Evolutionary conservation across 2,113 vertebrate genomes (phyloP).

Genomic region (Phoenicopterus ruber): DNA sequence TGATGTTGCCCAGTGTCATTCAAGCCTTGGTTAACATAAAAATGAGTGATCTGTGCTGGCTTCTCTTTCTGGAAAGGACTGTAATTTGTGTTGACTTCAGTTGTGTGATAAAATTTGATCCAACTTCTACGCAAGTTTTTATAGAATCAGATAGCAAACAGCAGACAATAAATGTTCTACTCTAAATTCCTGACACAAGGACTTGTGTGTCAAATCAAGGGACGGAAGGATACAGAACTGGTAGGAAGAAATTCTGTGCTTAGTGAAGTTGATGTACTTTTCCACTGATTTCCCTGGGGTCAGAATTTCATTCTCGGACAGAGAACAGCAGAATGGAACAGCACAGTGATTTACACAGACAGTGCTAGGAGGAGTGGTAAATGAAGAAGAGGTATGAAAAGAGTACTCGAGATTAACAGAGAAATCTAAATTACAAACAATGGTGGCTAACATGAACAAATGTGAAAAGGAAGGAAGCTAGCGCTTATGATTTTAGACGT

Average conservation of each 20-base stretch:
- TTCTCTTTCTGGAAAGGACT: not conserved
- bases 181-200: not conserved
- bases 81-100: not conserved
- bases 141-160: not conserved
- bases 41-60: not conserved
- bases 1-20: not conserved
- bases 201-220: not conserved
- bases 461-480: not conserved
- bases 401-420: not conserved
- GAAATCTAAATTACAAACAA: not conserved
- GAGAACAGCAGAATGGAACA: not conserved
- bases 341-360: not conserved
- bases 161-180: not conserved
- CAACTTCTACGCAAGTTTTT: not conserved
- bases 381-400: not conserved
- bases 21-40: not conserved
- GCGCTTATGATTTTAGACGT: accelerated
- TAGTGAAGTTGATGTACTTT: not conserved
- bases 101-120: not conserved
- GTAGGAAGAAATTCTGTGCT: not conserved
- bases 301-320: not conserved
- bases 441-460: not conserved
- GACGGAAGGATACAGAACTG: not conserved
- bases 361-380: not conserved
- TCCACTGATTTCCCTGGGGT: not conserved